These are phyloP conservation scores for Gadus chalcogrammus DNA, from an alignment of 2,113 vertebrate genomes.

Conservation along the genomic window DNA sequence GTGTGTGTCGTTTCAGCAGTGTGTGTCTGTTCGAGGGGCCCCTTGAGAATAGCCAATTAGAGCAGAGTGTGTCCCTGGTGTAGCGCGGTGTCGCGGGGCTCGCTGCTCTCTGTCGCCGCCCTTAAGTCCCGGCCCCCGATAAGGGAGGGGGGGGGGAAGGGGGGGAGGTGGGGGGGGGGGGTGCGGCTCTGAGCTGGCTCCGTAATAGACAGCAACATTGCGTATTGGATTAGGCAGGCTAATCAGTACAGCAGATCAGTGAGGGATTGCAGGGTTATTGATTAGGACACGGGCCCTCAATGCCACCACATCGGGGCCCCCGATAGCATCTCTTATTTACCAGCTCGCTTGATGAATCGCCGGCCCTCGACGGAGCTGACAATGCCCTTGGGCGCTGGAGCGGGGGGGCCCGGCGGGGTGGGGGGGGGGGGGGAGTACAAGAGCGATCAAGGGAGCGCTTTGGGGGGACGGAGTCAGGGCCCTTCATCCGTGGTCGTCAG, in stretches of 20 bases:
- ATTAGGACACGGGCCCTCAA: conserved; percentile 71
- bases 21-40: too few relatives aligned
- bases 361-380: conserved; percentile 56
- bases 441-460: conserved; percentile 4
- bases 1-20: too few relatives aligned
- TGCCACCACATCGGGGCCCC: conserved; percentile 50
- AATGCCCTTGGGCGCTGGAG: conserved; percentile 65
- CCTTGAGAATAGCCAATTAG: conserved; percentile 60
- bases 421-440: neutral
- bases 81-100: too few relatives aligned
- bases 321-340: conserved; percentile 79
- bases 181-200: conserved; percentile 48
- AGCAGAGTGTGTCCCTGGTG: neutral
- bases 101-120: conserved; percentile 39
- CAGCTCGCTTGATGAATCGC: conserved; percentile 64
- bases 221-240: conserved; percentile 68
- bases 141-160: conserved; percentile 34
- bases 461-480: neutral
- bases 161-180: too few relatives aligned
- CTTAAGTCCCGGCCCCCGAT: conserved; percentile 61
- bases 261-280: conserved; percentile 74
- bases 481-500: conserved; percentile 28
- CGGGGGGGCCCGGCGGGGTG: conserved; percentile 1
- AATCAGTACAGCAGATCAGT: conserved; percentile 71
- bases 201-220: conserved; percentile 63